These are phyloP conservation scores for Chelonoidis abingdonii DNA, from an alignment of 2,113 vertebrate species.

Conservation along the genomic window DNA sequence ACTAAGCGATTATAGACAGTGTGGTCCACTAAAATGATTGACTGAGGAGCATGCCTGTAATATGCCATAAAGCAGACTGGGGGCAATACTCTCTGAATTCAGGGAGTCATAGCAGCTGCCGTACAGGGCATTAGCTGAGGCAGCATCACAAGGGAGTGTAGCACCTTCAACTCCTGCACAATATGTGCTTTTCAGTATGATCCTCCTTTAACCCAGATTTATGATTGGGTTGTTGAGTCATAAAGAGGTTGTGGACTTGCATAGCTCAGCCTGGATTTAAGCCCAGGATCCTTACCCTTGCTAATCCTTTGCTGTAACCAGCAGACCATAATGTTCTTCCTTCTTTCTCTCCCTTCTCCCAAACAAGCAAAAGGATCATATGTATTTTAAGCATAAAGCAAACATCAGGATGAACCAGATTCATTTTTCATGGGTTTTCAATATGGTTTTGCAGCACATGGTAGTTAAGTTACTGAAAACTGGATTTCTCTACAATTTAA, in stretches of 20 bases:
- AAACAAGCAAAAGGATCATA: neutral
- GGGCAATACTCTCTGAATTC: neutral
- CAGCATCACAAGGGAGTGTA: neutral
- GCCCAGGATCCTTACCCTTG: neutral
- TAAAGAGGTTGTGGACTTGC: neutral
- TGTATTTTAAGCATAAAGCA: neutral
- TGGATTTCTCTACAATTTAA: neutral
- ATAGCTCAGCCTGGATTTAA: neutral
- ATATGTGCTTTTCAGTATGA: neutral
- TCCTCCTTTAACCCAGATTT: neutral
- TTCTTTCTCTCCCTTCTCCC: neutral
- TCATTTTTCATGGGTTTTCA: neutral
- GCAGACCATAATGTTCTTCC: neutral
- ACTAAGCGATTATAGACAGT: fast-evolving
- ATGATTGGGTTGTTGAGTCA: neutral
- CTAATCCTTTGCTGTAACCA: neutral
- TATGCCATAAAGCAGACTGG: fast-evolving
- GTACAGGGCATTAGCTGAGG: neutral
- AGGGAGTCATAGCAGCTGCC: neutral
- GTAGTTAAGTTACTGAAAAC: neutral
- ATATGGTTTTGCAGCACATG: neutral
- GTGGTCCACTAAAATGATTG: neutral
- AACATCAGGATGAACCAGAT: neutral
- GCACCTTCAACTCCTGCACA: fast-evolving
- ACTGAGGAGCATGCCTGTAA: fast-evolving